These are phyloP conservation scores for Thymelicus acteon DNA, from an alignment of 2,888 invertebrate species.

Conservation along the genomic window DNA sequence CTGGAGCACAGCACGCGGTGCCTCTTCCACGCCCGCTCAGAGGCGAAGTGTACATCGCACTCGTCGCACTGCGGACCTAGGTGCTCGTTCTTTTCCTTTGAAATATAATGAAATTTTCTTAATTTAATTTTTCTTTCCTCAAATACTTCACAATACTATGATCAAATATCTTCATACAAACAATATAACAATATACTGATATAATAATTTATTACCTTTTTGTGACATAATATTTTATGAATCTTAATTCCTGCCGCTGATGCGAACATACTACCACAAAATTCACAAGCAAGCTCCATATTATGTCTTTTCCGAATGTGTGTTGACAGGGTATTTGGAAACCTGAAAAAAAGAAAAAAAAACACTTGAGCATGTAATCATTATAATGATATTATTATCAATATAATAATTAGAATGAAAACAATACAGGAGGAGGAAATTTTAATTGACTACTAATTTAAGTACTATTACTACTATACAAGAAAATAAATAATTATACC, in stretches of 20 bases:
- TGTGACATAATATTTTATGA: constrained; percentile 10
- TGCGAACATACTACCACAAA: constrained; percentile 18
- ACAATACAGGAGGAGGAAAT: too few species aligned
- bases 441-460: too few species aligned
- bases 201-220: neutral
- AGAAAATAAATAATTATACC: neutral
- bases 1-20: constrained; percentile 46
- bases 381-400: neutral
- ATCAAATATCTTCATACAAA: too few species aligned
- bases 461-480: too few species aligned
- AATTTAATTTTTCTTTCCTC: too few species aligned
- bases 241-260: constrained; percentile 3
- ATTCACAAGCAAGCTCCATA: constrained; percentile 16
- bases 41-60: constrained; percentile 45
- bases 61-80: constrained; percentile 52
- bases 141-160: too few species aligned
- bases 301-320: constrained; percentile 12
- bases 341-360: neutral
- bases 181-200: neutral
- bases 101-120: too few species aligned
- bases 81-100: constrained; percentile 43
- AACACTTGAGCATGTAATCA: too few species aligned
- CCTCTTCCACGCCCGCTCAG: constrained; percentile 51
- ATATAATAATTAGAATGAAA: too few species aligned
- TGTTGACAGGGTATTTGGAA: neutral